Evolutionary conservation across 2,113 vertebrate species (phyloP), one percentile per base, ranked within the genome.

Genomic region (Oenanthe melanoleuca): DNA sequence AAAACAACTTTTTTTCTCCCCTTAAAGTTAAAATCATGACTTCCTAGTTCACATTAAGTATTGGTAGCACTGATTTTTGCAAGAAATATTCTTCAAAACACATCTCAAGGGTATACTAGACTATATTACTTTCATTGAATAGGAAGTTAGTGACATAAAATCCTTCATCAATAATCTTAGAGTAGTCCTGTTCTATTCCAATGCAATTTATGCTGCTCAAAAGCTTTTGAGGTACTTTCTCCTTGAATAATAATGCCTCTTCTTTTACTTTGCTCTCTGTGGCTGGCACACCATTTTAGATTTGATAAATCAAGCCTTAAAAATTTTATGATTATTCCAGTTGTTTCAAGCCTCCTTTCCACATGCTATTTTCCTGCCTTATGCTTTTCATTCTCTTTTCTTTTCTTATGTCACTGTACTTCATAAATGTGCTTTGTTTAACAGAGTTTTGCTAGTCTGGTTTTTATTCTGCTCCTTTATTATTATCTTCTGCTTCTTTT

Each of bases 81-180:
- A 42, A 93, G 86, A 89, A 81, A 38, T 79, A 67, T 38, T 79
- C 55, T 88, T 82, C 55, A 57, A 86, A 90, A 82, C 34, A 65
- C 60, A 80, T 83, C 66, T 91, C 73, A 77, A 53, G 89, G 55
- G 70, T 65, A 89, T 49, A 72, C 12, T 53, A 91, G 38, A 74
- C 61, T 87, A 26, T 55, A 92, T 72, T 61, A 81, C 57, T 93
- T 89, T 61, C 74, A 87, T 22, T 84, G 73, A 92, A 72, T 49
- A 91, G 57, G 78, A 87, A 91, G 45, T 80, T 77, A 90, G 57
- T 69, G 66, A 69, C 53, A 95, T 81, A 92, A 93, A 93, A 80
- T 65, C 89, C 70, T 87, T 89, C 91, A 93, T 91, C 86, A 92
- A 79, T 87, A 92, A 84, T 82, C 77, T 93, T 80, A 63, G 61